Conservation (phyloP, 2,888 invertebrate species). For the Rhopalosiphum nymphaeae region DNA sequence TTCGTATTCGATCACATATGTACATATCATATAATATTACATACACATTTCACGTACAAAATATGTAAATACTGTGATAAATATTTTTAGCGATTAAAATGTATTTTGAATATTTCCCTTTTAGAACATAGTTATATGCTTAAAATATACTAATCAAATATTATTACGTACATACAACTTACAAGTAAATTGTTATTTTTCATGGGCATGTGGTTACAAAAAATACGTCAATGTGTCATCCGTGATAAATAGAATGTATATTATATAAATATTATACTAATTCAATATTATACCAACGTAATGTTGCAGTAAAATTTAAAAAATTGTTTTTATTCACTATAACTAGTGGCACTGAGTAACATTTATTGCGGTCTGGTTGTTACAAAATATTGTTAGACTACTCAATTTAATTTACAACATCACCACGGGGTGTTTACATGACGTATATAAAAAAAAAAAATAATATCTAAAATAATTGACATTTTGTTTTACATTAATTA, state of each 20-base stretch:
- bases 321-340: background rate
- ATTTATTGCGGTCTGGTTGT: background rate
- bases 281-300: background rate
- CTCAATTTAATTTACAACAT: background rate
- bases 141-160: background rate
- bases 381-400: background rate
- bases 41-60: too few relatives aligned
- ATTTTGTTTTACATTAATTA: background rate
- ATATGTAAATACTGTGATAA: background rate
- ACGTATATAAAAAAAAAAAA: background rate
- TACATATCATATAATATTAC: too few relatives aligned
- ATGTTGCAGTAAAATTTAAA: background rate
- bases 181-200: background rate
- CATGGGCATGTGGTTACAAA: background rate
- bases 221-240: background rate
- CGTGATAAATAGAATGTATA: background rate
- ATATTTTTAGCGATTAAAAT: background rate
- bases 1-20: too few relatives aligned
- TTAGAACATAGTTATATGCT: background rate
- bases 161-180: background rate
- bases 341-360: background rate
- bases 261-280: background rate
- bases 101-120: background rate
- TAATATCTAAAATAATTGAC: background rate
- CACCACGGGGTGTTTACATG: background rate